Conservation (phyloP, 1,140 invertebrate genomes). For the Hyles vespertilio region DNA sequence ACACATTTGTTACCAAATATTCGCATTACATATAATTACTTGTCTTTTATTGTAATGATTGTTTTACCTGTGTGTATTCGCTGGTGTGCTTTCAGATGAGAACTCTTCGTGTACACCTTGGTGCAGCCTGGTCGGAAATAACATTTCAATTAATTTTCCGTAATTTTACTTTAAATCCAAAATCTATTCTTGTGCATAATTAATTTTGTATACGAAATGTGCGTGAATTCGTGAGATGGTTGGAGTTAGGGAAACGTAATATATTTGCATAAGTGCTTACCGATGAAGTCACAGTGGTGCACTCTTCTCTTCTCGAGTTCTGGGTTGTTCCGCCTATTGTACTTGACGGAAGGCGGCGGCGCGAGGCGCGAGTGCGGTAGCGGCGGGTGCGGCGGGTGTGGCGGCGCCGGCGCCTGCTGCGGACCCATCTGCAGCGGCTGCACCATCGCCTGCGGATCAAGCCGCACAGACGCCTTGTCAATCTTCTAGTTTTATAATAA, state of each 20-base stretch:
- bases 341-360: slow-evolving; percentile 74
- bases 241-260: not conserved
- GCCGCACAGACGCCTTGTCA: too few relatives aligned
- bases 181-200: too few relatives aligned
- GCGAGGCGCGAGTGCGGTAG: slow-evolving; percentile 55
- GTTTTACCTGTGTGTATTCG: slow-evolving; percentile 97
- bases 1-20: too few relatives aligned
- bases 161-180: too few relatives aligned
- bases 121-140: slow-evolving; percentile 85
- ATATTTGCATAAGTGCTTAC: slow-evolving; percentile 75
- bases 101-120: slow-evolving; percentile 99
- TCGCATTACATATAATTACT: too few relatives aligned
- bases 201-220: too few relatives aligned
- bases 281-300: slow-evolving; percentile 96
- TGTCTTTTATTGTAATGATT: not conserved
- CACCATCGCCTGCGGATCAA: slow-evolving; percentile 40
- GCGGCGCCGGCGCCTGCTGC: slow-evolving; percentile 46
- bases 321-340: slow-evolving; percentile 96
- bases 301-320: slow-evolving; percentile 95
- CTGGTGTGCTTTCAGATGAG: slow-evolving; percentile 98
- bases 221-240: not conserved
- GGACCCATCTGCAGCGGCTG: slow-evolving; percentile 61
- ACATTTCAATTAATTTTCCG: too few relatives aligned
- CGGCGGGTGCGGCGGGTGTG: slow-evolving; percentile 41
- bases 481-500: too few relatives aligned